Evolutionary conservation across 2,888 invertebrate species (phyloP).

Genomic region (Nephrotoma flavescens): DNA sequence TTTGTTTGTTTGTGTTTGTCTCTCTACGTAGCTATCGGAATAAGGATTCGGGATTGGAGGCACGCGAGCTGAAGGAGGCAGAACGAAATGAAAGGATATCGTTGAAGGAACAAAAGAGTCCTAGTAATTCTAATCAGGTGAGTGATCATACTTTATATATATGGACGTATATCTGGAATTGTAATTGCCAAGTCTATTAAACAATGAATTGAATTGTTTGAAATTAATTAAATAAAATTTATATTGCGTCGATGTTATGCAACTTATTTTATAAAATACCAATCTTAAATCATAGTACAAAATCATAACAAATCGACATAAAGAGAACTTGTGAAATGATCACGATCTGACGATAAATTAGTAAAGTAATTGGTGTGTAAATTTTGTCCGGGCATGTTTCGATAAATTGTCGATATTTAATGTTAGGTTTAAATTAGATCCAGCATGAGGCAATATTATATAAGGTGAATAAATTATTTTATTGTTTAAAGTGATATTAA

Average conservation of each 20-base stretch:
- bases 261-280: not conserved
- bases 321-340: not conserved
- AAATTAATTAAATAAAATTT: not conserved
- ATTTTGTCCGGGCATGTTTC: not conserved
- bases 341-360: not conserved
- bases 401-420: not conserved
- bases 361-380: not conserved
- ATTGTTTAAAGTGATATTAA: too few species aligned
- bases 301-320: not conserved
- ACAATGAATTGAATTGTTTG: not conserved
- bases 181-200: not conserved
- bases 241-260: not conserved
- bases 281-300: not conserved
- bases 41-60: not conserved
- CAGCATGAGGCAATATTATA: too few species aligned
- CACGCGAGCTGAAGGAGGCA: not conserved
- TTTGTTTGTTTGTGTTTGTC: not conserved
- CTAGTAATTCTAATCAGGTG: not conserved
- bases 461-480: too few species aligned
- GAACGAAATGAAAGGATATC: not conserved
- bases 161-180: not conserved
- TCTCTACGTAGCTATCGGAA: not conserved
- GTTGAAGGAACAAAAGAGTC: not conserved
- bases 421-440: not conserved
- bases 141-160: not conserved